Evolutionary conservation across 2,888 invertebrate species (phyloP), one percentile per base, ranked within the genome.

Genomic region (Sialis lutaria): DNA sequence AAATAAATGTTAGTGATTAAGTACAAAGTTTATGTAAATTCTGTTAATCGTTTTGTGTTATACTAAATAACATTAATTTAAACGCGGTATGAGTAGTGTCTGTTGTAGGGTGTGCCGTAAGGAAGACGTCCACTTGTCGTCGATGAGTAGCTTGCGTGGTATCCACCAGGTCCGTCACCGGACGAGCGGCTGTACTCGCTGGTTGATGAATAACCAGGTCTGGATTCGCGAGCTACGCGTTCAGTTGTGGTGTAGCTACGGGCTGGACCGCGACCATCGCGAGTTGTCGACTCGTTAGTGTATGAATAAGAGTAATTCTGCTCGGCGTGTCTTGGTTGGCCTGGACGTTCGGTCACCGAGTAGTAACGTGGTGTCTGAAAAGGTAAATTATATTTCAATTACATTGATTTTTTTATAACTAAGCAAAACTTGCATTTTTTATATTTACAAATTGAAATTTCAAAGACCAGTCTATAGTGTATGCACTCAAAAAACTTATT

Each of bases 241-340:
- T 88, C 86, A 57, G 72, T 74, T 60, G 68, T 75, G 56, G 74
- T 68, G 70, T 85, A 84, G 54, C 75, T 68, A 58, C 74, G 71
- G 54, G 77, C 68, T 60, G 72, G 75, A 50, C 71, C 72, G 60
- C 70, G 65, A 55, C 75, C 72, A 55, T 64, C 68, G 51, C 70
- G 68, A 55, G 62, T 65, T 50, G 63, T 56, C 58, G 70, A 63
- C 61, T 74, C 70, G 56, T 73, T 70, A 55, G 64, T 64, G 73
- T 86, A 86, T 55, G 84, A 79, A 73, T 86, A 87, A 57, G 84
- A 84, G 74, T 87, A 88, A 72, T 85, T 83, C 71, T 84, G 75
- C 65, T 86, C 83, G 57, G 81, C 79, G 63, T 77, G 74, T 49
- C 76, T 72, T 57, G 74, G 73, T 60, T 72, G 68, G 59, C 79